Base-by-base conservation (phyloP, 1,140 invertebrate genomes). In the Bilobella aurantiaca region DNA sequence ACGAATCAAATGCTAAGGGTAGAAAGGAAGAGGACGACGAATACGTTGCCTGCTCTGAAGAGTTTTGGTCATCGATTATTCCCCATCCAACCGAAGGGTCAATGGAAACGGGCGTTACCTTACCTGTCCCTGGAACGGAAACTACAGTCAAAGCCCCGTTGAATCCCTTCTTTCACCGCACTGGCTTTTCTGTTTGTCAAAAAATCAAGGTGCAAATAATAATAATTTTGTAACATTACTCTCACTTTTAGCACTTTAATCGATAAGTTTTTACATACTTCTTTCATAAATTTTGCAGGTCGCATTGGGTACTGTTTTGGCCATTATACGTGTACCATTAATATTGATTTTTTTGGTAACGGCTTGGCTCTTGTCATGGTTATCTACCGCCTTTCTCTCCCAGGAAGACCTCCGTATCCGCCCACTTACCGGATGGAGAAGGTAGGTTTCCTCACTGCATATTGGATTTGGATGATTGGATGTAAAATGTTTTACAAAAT, bases 401-500 rank as follows among this genome's bases (percentile, higher is more conserved):
- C 84, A 90, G 73, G 84, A 90, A 60, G 87, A 91, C 70, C 77
- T 91, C 3, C 81, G 84, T 64, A 79, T 80, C 34, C 83, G 83
- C 69, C 90, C 90, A 5, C 81, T 92, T 63, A 82, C 82, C 5
- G 88, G 87, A 67, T 92, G 90, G 89, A 84, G 89, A 78, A 87
- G 86, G 90, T 93, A 80, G 80, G 78, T 77, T 57, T 57, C 18
- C 16, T 25, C 16, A 3, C 12, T 47, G 32, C 18, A 14, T 47
- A n/a, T 18, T n/a, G 31, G 21, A 28, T n/a, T n/a, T n/a, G n/a
- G n/a, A n/a, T n/a, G n/a, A n/a, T n/a, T n/a, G n/a, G n/a, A n/a
- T n/a, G n/a, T n/a, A n/a, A n/a, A n/a, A n/a, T n/a, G n/a, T n/a
- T n/a, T n/a, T n/a, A n/a, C n/a, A n/a, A n/a, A n/a, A n/a, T n/a